Evolutionary conservation across 2,888 invertebrate genomes (phyloP), one percentile per base, ranked within the genome.

Genomic region (Protophormia terraenovae): DNA sequence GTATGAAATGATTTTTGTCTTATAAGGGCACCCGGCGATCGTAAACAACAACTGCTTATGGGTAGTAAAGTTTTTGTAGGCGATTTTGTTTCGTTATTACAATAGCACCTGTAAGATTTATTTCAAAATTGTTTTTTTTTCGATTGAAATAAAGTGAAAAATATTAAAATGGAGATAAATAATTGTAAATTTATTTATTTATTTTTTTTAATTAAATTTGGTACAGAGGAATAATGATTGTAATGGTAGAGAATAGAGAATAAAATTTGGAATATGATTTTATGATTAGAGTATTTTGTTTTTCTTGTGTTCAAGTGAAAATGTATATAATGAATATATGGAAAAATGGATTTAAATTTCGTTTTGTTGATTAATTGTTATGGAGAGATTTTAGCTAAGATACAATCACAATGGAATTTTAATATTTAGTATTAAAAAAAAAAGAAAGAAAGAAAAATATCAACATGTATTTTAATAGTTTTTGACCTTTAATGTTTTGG

Each of bases 1-100:
- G 92, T 92, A 88, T 92, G 90, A 90, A 92, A 92, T 76, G 92
- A 92, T 89, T 92, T 92, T 88, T 92, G 92, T 76, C 92, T 91
- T 86, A 92, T 89, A 83, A 92, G 88, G 76, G 90, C 89, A 87
- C 89, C 91, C 81, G 92, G 92, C 24, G 92, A 90, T 55, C 92
- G 91, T 76, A 92, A 88, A 83, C 92, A 88, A 83, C 92, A 92
- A 86, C 90, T 90, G 89, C 91, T 88, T 87, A 90, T 89, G 78
- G 89, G 91, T 67, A 90, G 88, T 86, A 88, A 88, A 80, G 84
- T 79, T 78, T 81, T 84, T 47, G 82, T 79, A 3, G 85, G 78
- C 14, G 87, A 62, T 77, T 86, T 87, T 35, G 79, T 80, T 69
- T 88, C 88, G 71, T 84, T 89, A 83, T 87, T 88, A 86, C 88